phyloP scores from a whole-genome alignment of 2,113 vertebrate species.

The Macroglossus sobrinus region DNA sequence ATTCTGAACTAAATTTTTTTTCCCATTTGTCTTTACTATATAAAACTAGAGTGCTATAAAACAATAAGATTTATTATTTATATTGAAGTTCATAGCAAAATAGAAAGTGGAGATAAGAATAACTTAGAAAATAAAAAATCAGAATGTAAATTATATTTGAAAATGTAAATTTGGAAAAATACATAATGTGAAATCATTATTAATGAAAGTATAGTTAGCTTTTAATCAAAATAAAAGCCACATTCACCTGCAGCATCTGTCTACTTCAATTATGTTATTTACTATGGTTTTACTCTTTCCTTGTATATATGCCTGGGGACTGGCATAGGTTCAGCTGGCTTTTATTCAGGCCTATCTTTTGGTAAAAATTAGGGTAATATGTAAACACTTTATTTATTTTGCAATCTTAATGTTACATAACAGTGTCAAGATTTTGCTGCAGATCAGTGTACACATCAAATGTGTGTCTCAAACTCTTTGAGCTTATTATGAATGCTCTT shows the following conservation, averaged over 20 bases:
- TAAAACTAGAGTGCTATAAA: neutral
- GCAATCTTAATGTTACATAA: slow-evolving; percentile 23
- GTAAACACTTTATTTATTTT: slow-evolving; percentile 58
- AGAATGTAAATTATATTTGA: neutral
- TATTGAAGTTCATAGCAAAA: slow-evolving; percentile 5
- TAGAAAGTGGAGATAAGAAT: neutral
- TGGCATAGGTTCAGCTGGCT: slow-evolving; percentile 36
- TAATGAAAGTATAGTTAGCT: neutral
- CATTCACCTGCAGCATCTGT: slow-evolving; percentile 48
- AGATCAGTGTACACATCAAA: slow-evolving; percentile 24
- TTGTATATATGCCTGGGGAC: slow-evolving; percentile 22
- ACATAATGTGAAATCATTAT: neutral
- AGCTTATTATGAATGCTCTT: slow-evolving; percentile 15
- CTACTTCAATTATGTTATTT: slow-evolving; percentile 38
- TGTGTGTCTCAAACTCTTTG: slow-evolving; percentile 22
- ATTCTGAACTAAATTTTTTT: neutral
- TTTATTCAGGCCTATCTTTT: slow-evolving; percentile 38
- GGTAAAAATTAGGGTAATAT: slow-evolving; percentile 58
- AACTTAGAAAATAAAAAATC: neutral
- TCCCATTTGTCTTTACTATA: neutral
- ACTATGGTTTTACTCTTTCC: neutral
- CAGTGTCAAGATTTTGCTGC: slow-evolving; percentile 34
- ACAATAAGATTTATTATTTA: neutral
- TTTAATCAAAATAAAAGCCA: slow-evolving; percentile 31
- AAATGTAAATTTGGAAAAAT: neutral